Conservation (phyloP, 2,113 vertebrate species). For the Nothoprocta pentlandii region DNA sequence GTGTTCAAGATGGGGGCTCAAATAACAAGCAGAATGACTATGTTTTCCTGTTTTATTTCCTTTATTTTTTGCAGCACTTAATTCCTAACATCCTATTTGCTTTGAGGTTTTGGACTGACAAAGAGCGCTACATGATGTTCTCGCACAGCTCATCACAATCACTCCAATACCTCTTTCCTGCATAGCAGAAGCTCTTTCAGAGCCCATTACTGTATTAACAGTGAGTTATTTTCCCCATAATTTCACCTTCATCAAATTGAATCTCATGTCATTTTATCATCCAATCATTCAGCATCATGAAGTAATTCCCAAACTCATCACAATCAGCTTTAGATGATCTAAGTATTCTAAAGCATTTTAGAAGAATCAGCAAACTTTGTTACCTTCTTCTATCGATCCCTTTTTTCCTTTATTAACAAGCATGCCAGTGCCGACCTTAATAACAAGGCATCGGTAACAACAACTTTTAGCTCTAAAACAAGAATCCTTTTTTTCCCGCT, state of each 20-base stretch:
- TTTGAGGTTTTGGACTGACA: slow-evolving; percentile 41
- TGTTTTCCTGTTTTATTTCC: slow-evolving; percentile 60
- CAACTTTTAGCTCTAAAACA: neutral
- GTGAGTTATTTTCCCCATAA: slow-evolving; percentile 14
- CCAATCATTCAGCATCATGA: neutral
- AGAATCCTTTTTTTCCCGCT: neutral
- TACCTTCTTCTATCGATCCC: neutral
- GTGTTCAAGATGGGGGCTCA: slow-evolving; percentile 36
- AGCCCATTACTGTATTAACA: slow-evolving; percentile 46
- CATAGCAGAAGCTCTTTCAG: slow-evolving; percentile 48
- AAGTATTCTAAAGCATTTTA: neutral
- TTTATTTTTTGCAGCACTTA: neutral
- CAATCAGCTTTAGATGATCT: neutral
- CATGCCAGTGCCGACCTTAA: neutral
- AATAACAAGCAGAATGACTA: slow-evolving; percentile 36
- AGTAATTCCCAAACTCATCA: slow-evolving; percentile 16
- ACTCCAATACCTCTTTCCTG: slow-evolving; percentile 28
- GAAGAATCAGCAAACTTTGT: neutral
- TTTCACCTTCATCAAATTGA: slow-evolving; percentile 35
- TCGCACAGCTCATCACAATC: slow-evolving; percentile 36
- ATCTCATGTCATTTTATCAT: slow-evolving; percentile 20
- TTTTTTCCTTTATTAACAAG: neutral
- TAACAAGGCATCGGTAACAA: neutral
- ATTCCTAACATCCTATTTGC: slow-evolving; percentile 50
- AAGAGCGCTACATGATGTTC: slow-evolving; percentile 37